Conservation (phyloP, 2,888 invertebrate species). For the Brachyopa scutellaris region DNA sequence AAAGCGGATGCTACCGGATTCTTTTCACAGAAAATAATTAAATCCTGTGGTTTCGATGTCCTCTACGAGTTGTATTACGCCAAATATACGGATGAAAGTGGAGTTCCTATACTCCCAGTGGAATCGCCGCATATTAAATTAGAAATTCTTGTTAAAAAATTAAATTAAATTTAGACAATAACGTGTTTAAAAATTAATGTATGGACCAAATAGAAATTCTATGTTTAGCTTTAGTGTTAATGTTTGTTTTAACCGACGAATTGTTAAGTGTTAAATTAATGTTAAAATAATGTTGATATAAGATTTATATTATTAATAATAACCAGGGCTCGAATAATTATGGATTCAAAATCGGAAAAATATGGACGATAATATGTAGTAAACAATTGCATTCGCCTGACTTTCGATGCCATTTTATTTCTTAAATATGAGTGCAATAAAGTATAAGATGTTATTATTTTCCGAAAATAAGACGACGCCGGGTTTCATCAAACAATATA, state of each 20-base stretch:
- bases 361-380: too few species aligned
- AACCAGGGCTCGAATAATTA: too few species aligned
- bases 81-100: conserved; percentile 86
- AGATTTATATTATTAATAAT: too few species aligned
- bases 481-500: too few species aligned
- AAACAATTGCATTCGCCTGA: too few species aligned
- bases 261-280: neutral
- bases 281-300: conserved; percentile 7
- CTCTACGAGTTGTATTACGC: conserved; percentile 86
- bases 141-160: conserved; percentile 84
- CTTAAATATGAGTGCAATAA: too few species aligned
- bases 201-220: conserved; percentile 50
- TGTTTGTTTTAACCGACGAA: conserved; percentile 1
- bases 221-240: conserved; percentile 26
- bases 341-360: too few species aligned
- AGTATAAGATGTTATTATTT: too few species aligned
- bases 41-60: conserved; percentile 86
- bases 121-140: conserved; percentile 87
- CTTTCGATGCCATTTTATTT: too few species aligned
- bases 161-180: conserved; percentile 69
- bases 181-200: too few species aligned
- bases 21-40: conserved; percentile 89
- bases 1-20: conserved; percentile 92
- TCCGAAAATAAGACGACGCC: too few species aligned
- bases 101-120: conserved; percentile 84